Percentiles rank a stretch among this genome's conserved stretches.
Conservation (phyloP, 2,797 vertebrate species). For the Parauchenoglanis punctatus region DNA sequence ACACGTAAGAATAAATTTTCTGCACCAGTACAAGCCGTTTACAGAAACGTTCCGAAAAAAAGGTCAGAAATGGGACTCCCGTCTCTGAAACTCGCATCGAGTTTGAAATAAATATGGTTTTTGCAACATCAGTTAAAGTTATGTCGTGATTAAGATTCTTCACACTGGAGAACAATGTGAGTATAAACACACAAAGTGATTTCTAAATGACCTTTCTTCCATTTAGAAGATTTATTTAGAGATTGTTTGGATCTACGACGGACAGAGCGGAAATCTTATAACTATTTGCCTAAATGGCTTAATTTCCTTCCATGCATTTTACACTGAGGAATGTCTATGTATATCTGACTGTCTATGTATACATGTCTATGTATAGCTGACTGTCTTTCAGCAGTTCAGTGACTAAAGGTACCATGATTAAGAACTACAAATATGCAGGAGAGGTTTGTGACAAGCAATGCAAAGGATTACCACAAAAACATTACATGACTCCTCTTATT, state of each 20-base stretch:
- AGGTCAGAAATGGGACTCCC: not conserved
- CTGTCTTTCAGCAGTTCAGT: constrained; percentile 36
- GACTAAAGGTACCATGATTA: constrained; percentile 47
- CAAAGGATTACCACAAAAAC: constrained; percentile 54
- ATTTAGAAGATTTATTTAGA: constrained; percentile 6
- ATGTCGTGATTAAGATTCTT: not conserved
- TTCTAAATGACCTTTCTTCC: not conserved
- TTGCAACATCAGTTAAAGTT: not conserved
- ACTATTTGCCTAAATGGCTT: constrained; percentile 55
- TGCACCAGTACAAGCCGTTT: constrained; percentile 2
- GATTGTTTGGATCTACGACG: constrained; percentile 31
- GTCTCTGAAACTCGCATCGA: not conserved
- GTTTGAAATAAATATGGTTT: not conserved
- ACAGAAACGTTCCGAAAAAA: constrained; percentile 21
- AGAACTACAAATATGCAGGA: constrained; percentile 48
- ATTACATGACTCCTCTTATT: constrained; percentile 61
- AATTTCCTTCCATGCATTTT: constrained; percentile 55
- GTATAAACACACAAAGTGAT: constrained; percentile 25
- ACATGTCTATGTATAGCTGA: constrained; percentile 11
- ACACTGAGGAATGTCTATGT: constrained; percentile 54
- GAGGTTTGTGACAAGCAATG: constrained; percentile 51
- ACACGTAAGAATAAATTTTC: constrained; percentile 2
- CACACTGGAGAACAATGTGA: constrained; percentile 11
- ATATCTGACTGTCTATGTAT: constrained; percentile 1
- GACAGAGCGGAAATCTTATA: constrained; percentile 38